Evolutionary conservation across 2,888 invertebrate species (phyloP), one percentile per base, ranked within the genome.

Genomic region (Chrysina gloriosa): DNA sequence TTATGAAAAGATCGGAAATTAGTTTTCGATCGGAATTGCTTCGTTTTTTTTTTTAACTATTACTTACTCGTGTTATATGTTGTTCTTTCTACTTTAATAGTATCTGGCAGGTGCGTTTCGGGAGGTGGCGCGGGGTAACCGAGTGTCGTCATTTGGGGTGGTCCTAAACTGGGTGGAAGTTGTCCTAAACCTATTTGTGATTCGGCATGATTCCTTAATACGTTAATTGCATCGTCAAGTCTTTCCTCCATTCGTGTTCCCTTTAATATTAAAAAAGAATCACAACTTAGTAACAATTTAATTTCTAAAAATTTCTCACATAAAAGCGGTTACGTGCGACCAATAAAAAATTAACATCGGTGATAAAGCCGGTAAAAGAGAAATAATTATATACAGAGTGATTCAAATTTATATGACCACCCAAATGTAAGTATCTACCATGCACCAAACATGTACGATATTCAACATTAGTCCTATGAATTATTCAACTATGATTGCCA

Each of bases 161-260:
- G 82, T 21, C 73, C 73, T 69, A 75, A 71, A 70, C 70, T 72
- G 63, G 82, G 82, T 64, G 83, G 79, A 73, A 82, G 79, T 70
- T 82, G 82, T 70, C 80, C 83, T 77, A 82, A 83, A 66, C 87
- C 85, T 72, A 89, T 85, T 76, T 93, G 92, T 70, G 94, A 94
- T 84, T 96, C 96, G 63, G 96, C 96, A 84, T 97, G 97, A 84
- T 96, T 96, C 79, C 96, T 89, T 75, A 97, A 86, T 67, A 97
- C 96, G 83, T 96, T 96, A 79, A 97, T 95, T 72, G 97, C 97
- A 85, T 97, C 97, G 82, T 97, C 97, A 79, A 97, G 85, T 71
- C 96, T 88, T 84, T 97, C 97, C 84, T 97, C 97, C 95, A 97
- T 96, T 69, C 95, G 89, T 76, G 94, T 93, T 75, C 95, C 95